These are phyloP conservation scores for Enteromius afrohamiltoni DNA, from an alignment of 2,797 vertebrate genomes.

Conservation along the genomic window DNA sequence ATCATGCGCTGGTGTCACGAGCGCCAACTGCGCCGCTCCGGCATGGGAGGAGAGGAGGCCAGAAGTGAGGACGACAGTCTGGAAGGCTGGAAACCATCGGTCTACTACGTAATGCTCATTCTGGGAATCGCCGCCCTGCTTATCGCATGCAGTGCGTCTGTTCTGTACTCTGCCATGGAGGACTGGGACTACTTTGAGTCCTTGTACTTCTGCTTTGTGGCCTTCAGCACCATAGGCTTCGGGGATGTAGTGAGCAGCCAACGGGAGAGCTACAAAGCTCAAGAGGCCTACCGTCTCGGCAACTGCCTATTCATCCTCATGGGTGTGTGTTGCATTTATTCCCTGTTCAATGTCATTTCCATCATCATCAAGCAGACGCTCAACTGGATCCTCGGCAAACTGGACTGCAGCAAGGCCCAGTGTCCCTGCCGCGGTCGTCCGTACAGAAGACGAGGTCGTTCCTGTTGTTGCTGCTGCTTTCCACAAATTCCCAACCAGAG, in stretches of 20 bases:
- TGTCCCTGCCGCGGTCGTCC: constrained; percentile 64
- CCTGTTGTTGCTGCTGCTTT: constrained; percentile 69
- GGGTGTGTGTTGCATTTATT: constrained; percentile 85
- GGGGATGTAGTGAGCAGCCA: constrained; percentile 84
- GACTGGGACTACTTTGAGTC: constrained; percentile 84
- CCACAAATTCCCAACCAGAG: constrained; percentile 67
- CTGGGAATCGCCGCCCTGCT: constrained; percentile 77
- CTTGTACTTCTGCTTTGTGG: constrained; percentile 84
- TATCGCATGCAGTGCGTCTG: constrained; percentile 82
- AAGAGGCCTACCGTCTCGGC: constrained; percentile 77
- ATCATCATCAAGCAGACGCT: constrained; percentile 85
- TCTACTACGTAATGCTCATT: constrained; percentile 84
- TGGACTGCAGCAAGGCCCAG: constrained; percentile 67
- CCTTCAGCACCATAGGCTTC: constrained; percentile 85
- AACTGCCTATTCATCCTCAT: constrained; percentile 83
- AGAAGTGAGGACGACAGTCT: constrained; percentile 74
- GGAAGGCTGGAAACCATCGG: constrained; percentile 83
- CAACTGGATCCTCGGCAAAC: constrained; percentile 80
- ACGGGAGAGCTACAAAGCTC: constrained; percentile 74
- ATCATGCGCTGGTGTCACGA: constrained; percentile 84
- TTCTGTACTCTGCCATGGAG: constrained; percentile 80
- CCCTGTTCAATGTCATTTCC: constrained; percentile 84
- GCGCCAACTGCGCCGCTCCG: constrained; percentile 72
- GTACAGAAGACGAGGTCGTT: constrained; percentile 57
- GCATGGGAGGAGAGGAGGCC: constrained; percentile 67